Evolutionary conservation across 1,140 invertebrate species (phyloP), one percentile per base, ranked within the genome.

Genomic region (Physella acuta): DNA sequence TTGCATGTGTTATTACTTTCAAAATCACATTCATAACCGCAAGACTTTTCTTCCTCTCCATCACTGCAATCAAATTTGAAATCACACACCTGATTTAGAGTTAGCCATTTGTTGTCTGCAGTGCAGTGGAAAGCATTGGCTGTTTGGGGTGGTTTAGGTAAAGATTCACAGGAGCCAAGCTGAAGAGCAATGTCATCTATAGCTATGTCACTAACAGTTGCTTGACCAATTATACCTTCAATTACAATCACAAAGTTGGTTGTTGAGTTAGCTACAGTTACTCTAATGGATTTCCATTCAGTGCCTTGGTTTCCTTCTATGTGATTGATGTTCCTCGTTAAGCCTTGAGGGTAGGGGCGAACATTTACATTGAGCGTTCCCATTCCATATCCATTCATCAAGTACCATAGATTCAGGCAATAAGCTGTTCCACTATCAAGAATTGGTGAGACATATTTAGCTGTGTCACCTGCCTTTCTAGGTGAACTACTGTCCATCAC

Each of bases 321-420:
- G 91, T 91, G 24, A 49, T 34, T 49, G 14, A 34, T 8, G 26
- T 69, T 49, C 37, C 14, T 28, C 16, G 68, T 61, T 49, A 61
- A 60, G 30, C 71, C 61, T 17, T 76, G 55, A 72, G 73, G 75
- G 36, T 71, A 55, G 51, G 73, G 67, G 4, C 73, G 73, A 63
- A 76, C 72, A 65, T 78, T 68, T 64, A 76, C 76, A 70, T 24
- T 55, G n/a, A 60, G n/a, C 3, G 31, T 39, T n/a, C 62, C 60
- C 31, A 58, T 28, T 20, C 20, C 30, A 30, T 53, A 33, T 33
- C 37, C 68, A 66, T 88, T 91, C 92, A 94, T 93, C 75, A 92
- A 91, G 76, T 87, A 90, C 87, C 88, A 93, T 77, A 93, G 92
- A 11, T 67, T 72, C 14, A 85, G 56, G 71, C 83, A 85, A 78